Evolutionary conservation across 2,888 invertebrate species (phyloP).

Genomic region (Catocala sponsa): DNA sequence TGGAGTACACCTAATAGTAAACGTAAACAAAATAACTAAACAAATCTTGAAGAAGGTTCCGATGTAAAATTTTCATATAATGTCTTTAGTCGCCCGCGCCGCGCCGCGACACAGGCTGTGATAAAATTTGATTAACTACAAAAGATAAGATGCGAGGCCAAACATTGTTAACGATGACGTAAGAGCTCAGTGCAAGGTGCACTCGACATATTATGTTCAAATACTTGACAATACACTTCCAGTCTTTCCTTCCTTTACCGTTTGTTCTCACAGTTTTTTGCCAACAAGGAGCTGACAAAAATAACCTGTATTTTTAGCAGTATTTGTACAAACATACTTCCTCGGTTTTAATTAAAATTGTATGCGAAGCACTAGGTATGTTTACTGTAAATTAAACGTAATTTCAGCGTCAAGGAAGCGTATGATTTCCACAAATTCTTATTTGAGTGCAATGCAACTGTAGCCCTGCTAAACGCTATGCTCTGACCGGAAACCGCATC

Average conservation of each 20-base stretch:
- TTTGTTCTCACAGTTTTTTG: too few relatives aligned
- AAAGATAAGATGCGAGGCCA: constrained; percentile 31
- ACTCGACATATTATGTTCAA: constrained; percentile 20
- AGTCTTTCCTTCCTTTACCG: background rate
- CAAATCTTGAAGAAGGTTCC: background rate
- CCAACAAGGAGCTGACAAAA: too few relatives aligned
- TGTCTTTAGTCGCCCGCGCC: background rate
- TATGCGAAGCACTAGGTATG: too few relatives aligned
- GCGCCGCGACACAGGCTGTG: constrained; percentile 5
- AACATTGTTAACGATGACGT: constrained; percentile 39
- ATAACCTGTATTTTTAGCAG: too few relatives aligned
- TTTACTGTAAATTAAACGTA: constrained; percentile 6
- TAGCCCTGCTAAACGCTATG: constrained; percentile 59
- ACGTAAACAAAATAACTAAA: too few relatives aligned
- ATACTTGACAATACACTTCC: background rate
- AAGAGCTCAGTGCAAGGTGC: constrained; percentile 37
- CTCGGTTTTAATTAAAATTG: too few relatives aligned
- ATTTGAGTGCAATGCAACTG: constrained; percentile 66
- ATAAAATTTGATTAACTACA: constrained; percentile 14
- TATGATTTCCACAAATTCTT: constrained; percentile 64
- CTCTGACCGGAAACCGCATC: constrained; percentile 78
- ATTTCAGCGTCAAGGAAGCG: constrained; percentile 50
- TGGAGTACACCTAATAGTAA: too few relatives aligned
- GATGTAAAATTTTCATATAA: background rate
- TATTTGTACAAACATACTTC: too few relatives aligned